These are phyloP conservation scores for Ciona savignyi DNA, from an alignment of 23 tunicate species.

Conservation along the genomic window DNA sequence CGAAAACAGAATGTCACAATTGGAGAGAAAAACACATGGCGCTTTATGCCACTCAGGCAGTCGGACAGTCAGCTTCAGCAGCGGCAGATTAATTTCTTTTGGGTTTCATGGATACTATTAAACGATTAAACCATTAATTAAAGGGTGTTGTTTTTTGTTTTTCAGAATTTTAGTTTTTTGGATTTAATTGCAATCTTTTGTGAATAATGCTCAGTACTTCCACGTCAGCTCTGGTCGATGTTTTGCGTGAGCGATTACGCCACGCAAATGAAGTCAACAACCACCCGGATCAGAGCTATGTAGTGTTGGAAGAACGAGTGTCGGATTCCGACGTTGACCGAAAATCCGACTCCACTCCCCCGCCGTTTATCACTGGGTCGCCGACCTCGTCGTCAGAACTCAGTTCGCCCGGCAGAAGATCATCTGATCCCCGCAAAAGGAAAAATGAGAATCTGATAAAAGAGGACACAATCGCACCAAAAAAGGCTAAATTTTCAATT, in stretches of 20 bases:
- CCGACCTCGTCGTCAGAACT: no score
- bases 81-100: no score
- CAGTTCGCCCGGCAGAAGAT: not conserved
- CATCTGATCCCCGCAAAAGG: not conserved
- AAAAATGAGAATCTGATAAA: no score
- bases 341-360: not conserved
- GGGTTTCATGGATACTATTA: no score
- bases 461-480: not conserved
- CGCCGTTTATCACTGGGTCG: not conserved
- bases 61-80: no score
- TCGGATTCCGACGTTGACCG: conserved; percentile 4
- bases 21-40: no score
- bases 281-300: not conserved
- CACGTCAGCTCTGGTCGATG: conserved; percentile 9
- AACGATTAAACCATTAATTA: no score
- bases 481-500: conserved; percentile 32
- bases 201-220: conserved; percentile 20
- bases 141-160: no score
- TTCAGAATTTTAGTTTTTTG: no score
- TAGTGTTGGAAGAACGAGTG: not conserved
- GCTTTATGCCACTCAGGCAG: no score
- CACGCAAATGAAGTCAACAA: conserved; percentile 17
- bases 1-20: no score
- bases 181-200: no score
- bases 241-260: conserved; percentile 14